phyloP scores from a whole-genome alignment of 1,140 invertebrate species.

The Papilio polyxenes region DNA sequence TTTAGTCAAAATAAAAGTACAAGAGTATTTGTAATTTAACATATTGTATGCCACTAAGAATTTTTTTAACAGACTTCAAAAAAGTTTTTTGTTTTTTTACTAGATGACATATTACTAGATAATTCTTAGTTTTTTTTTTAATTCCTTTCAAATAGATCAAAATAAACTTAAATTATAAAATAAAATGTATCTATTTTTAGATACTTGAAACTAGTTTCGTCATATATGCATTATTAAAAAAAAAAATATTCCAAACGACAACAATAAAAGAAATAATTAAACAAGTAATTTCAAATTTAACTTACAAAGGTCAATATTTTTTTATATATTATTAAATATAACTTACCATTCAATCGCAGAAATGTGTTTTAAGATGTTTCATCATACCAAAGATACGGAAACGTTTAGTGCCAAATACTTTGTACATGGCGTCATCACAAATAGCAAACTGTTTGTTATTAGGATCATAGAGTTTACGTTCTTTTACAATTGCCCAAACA shows the following conservation, averaged over 20 bases:
- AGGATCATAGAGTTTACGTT: constrained; percentile 94
- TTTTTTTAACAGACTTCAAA: no score
- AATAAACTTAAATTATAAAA: constrained; percentile 30
- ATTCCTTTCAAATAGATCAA: constrained; percentile 33
- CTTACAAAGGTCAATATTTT: no score
- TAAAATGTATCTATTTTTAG: background rate
- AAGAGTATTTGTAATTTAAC: background rate
- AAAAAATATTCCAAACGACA: background rate
- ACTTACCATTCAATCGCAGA: constrained; percentile 74
- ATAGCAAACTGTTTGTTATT: constrained; percentile 97
- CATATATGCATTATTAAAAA: background rate
- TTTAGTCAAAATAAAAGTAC: constrained; percentile 19
- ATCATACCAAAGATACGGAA: constrained; percentile 97
- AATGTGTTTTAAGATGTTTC: constrained; percentile 96
- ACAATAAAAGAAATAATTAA: background rate
- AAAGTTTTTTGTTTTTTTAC: no score
- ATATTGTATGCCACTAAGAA: background rate
- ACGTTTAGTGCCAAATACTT: constrained; percentile 93
- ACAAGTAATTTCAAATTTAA: no score
- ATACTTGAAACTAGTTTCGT: background rate
- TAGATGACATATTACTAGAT: background rate
- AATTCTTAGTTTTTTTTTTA: constrained; percentile 5
- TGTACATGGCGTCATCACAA: constrained; percentile 94
- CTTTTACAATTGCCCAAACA: constrained; percentile 95
- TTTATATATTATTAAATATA: background rate